A percentile compares a stretch with the other conserved stretches of the same genome.
phyloP scores from a whole-genome alignment of 2,113 vertebrate species.

The human (Homo sapiens) region GRCh38 chr2:241679001-241679500 shows the following conservation, averaged over 20 bases:
- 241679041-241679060: background rate
- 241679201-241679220: too few species aligned
- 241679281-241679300: background rate
- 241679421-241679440: background rate
- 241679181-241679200: background rate
- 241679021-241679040: background rate
- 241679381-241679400: background rate
- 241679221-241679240: background rate
- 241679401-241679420: background rate
- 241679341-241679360: background rate
- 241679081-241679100: accelerated
- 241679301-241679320: too few species aligned
- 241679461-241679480: background rate
- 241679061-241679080: accelerated
- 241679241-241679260: background rate
- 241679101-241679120: background rate
- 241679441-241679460: background rate
- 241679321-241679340: background rate
- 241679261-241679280: background rate
- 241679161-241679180: background rate
- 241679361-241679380: accelerated
- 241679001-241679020: background rate
- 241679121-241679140: background rate
- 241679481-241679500: too few species aligned
- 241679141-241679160: background rate